These are phyloP conservation scores for Anas platyrhynchos DNA, from an alignment of 2,113 vertebrate species.

Conservation along the genomic window DNA sequence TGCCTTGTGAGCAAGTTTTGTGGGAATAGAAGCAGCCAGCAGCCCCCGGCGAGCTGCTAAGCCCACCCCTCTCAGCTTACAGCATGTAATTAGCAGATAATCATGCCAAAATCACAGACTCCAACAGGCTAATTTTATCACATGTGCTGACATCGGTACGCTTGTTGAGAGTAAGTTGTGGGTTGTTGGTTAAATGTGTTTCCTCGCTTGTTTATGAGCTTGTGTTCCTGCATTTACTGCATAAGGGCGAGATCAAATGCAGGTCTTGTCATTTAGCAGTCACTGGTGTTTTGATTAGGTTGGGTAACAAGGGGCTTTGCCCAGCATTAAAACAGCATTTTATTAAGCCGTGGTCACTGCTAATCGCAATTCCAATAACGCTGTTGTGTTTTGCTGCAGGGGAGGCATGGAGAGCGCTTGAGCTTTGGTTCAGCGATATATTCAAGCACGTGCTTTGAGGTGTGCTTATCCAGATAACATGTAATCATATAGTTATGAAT, in stretches of 20 bases:
- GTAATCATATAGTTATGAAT: slow-evolving; percentile 16
- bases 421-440: not conserved
- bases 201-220: slow-evolving; percentile 38
- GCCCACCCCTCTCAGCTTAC: slow-evolving; percentile 82
- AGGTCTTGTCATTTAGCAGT: not conserved
- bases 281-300: not conserved
- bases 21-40: slow-evolving; percentile 63
- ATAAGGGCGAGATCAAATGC: not conserved
- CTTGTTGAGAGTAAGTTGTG: slow-evolving; percentile 2
- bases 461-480: not conserved
- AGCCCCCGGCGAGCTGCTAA: slow-evolving; percentile 76
- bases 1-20: slow-evolving; percentile 1
- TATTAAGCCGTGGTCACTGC: not conserved
- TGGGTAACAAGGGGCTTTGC: not conserved
- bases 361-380: not conserved
- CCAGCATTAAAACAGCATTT: not conserved
- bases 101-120: slow-evolving; percentile 28
- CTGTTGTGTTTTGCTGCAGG: not conserved
- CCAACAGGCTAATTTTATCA: slow-evolving; percentile 23
- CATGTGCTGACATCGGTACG: slow-evolving; percentile 13
- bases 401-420: not conserved
- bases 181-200: slow-evolving; percentile 21
- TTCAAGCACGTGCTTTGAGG: not conserved
- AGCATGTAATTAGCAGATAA: slow-evolving; percentile 78
- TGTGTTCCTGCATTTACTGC: not conserved